Percentiles rank a stretch among this genome's conserved stretches.
Evolutionary conservation across 1,140 invertebrate genomes (phyloP).

Genomic region (Aricia agestis): DNA sequence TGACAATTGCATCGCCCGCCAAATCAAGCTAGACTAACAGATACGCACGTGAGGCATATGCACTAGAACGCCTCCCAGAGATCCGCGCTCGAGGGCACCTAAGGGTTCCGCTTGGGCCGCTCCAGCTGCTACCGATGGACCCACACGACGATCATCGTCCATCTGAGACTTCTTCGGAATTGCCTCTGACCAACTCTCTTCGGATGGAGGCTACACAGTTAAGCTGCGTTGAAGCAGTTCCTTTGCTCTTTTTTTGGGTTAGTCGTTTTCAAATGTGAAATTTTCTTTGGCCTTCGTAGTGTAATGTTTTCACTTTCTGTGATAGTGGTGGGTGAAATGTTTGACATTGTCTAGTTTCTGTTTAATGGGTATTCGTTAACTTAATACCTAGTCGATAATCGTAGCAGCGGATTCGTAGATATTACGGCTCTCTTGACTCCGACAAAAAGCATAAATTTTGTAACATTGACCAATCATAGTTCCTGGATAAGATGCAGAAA

Average conservation of each 20-base stretch:
- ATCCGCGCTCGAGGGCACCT: conserved; percentile 47
- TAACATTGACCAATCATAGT: neutral
- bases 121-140: conserved; percentile 31
- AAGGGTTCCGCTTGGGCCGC: conserved; percentile 2
- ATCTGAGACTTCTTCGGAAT: conserved; percentile 31
- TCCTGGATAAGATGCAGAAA: neutral
- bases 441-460: neutral
- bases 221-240: neutral
- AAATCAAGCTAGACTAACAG: conserved; percentile 8
- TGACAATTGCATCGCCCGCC: conserved; percentile 13
- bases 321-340: neutral
- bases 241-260: neutral
- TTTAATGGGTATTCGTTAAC: neutral
- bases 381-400: neutral
- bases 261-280: neutral
- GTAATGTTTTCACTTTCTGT: neutral
- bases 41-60: conserved; percentile 91
- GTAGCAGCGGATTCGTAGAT: neutral
- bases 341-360: neutral
- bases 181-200: conserved; percentile 50
- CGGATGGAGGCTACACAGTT: conserved; percentile 36
- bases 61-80: conserved; percentile 17
- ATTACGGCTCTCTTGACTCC: neutral
- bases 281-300: too few relatives aligned
- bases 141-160: conserved; percentile 41